Evolutionary conservation across 2,113 vertebrate species (phyloP).

Genomic region (Delphinapterus leucas): DNA sequence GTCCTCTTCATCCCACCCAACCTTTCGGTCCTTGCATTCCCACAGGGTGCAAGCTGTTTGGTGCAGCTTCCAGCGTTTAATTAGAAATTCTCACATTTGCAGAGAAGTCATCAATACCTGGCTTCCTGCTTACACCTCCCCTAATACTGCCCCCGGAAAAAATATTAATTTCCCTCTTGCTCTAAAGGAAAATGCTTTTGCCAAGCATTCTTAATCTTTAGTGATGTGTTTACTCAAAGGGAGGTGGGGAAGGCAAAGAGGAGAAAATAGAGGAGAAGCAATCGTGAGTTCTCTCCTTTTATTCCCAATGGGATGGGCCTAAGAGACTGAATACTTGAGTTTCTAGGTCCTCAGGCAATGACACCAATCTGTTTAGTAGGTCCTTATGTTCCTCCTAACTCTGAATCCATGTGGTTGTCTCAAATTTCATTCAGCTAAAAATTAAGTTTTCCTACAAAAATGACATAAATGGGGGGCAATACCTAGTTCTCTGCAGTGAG

Average conservation of each 20-base stretch:
- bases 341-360: not conserved
- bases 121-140: not conserved
- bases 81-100: not conserved
- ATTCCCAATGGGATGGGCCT: not conserved
- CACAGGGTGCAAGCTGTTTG: not conserved
- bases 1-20: not conserved
- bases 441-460: conserved; percentile 19
- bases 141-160: too few species aligned
- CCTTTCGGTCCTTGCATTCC: not conserved
- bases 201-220: not conserved
- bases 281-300: not conserved
- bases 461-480: not conserved
- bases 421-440: conserved; percentile 17
- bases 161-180: not conserved
- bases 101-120: conserved; percentile 13
- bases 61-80: not conserved
- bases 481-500: not conserved
- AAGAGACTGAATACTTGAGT: not conserved
- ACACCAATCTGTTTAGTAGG: not conserved
- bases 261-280: not conserved
- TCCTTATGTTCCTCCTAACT: not conserved
- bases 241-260: not conserved
- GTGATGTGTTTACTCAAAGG: not conserved
- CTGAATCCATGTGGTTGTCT: not conserved
- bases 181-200: not conserved